Evolutionary conservation across 2,797 vertebrate genomes (phyloP).

Genomic region (Tamandua tetradactyla): DNA sequence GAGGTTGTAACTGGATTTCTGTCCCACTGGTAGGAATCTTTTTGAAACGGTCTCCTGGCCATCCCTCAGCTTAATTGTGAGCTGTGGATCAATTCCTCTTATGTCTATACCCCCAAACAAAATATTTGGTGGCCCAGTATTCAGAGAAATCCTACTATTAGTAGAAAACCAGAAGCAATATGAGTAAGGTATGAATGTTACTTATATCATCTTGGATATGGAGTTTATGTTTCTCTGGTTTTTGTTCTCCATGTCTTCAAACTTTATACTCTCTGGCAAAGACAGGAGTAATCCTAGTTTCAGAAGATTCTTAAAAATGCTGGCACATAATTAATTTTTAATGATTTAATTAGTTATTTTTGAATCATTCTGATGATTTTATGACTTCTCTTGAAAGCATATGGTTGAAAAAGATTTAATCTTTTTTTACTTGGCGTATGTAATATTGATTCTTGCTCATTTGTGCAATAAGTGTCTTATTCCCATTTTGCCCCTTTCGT

Average conservation of each 20-base stretch:
- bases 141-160: not conserved
- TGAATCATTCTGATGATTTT: not conserved
- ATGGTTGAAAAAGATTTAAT: not conserved
- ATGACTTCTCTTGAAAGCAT: conserved; percentile 35
- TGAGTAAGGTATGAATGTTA: not conserved
- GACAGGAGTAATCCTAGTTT: conserved; percentile 11
- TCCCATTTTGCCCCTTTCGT: not conserved
- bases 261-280: not conserved
- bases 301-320: not conserved
- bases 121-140: not conserved
- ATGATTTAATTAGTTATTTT: conserved; percentile 20
- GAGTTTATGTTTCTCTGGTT: not conserved
- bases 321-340: not conserved
- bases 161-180: not conserved
- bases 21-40: not conserved
- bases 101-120: not conserved
- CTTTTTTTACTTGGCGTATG: not conserved
- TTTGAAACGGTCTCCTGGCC: not conserved
- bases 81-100: not conserved
- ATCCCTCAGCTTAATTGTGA: not conserved
- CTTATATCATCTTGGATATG: not conserved
- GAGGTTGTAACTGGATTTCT: not conserved
- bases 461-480: not conserved
- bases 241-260: conserved; percentile 21
- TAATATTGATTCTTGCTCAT: not conserved